Evolutionary conservation across 2,888 invertebrate species (phyloP).

Genomic region (Apocheima hispidaria): DNA sequence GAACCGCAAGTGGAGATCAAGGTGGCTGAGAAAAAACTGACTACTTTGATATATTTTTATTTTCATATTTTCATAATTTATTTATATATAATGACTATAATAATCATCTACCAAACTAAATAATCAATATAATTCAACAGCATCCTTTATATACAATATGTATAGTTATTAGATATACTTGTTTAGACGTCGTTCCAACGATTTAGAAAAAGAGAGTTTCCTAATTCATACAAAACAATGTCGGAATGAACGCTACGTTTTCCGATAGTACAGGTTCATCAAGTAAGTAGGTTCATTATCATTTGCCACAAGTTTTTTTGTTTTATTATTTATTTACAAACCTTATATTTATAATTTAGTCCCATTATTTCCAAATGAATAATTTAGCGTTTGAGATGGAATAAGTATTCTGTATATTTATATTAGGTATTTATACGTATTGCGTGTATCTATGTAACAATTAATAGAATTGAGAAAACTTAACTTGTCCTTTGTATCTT

Average conservation of each 20-base stretch:
- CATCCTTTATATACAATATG: slow-evolving; percentile 84
- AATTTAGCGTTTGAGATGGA: slow-evolving; percentile 60
- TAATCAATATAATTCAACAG: slow-evolving; percentile 83
- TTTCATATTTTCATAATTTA: slow-evolving; percentile 76
- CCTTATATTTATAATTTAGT: slow-evolving; percentile 82
- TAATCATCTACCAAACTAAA: slow-evolving; percentile 85
- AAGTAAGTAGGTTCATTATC: slow-evolving; percentile 69
- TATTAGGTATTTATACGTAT: slow-evolving; percentile 28
- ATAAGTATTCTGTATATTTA: slow-evolving; percentile 41
- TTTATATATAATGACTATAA: slow-evolving; percentile 84
- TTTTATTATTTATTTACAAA: slow-evolving; percentile 80
- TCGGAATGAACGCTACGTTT: slow-evolving; percentile 70
- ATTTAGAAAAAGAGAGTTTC: slow-evolving; percentile 63
- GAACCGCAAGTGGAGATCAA: neutral
- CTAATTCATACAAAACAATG: slow-evolving; percentile 73
- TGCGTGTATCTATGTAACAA: slow-evolving; percentile 56
- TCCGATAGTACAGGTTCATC: slow-evolving; percentile 71
- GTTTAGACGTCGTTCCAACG: slow-evolving; percentile 59
- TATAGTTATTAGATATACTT: slow-evolving; percentile 77
- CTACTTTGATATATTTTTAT: slow-evolving; percentile 84
- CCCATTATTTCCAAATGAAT: slow-evolving; percentile 82
- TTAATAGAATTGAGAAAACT: slow-evolving; percentile 75
- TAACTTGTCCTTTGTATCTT: slow-evolving; percentile 55
- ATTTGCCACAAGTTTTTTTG: slow-evolving; percentile 83
- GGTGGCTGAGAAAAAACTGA: slow-evolving; percentile 36